Conservation (phyloP, 1,140 invertebrate species). For the Helicorthomorpha holstii region DNA sequence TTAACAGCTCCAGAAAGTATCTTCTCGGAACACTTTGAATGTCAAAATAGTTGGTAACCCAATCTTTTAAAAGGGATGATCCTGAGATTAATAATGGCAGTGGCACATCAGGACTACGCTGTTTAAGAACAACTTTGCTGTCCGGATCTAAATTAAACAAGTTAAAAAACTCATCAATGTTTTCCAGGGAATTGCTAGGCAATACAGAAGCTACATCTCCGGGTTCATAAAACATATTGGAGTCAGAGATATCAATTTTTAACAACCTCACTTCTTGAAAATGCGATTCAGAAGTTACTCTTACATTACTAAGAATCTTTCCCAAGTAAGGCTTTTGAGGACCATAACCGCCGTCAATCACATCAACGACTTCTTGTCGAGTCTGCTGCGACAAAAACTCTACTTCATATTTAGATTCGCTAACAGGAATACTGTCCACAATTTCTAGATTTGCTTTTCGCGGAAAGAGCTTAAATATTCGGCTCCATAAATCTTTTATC, state of each 20-base stretch:
- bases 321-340: conserved; percentile 3
- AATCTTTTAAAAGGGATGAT: conserved; percentile 9
- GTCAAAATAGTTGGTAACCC: conserved; percentile 7
- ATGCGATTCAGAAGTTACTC: conserved; percentile 39
- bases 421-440: too few relatives aligned
- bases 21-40: conserved; percentile 52
- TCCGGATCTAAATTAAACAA: conserved; percentile 39
- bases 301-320: conserved; percentile 26
- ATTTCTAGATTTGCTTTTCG: too few relatives aligned
- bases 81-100: conserved; percentile 16
- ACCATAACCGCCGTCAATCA: background rate
- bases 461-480: conserved; percentile 23
- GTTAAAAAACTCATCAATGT: conserved; percentile 52
- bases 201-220: conserved; percentile 76
- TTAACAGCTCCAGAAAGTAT: conserved; percentile 68
- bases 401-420: too few relatives aligned
- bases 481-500: conserved; percentile 52
- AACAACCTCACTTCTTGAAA: conserved; percentile 79
- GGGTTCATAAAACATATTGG: conserved; percentile 42
- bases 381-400: too few relatives aligned
- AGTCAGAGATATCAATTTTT: conserved; percentile 36
- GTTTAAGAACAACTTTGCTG: conserved; percentile 40
- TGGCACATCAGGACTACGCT: conserved; percentile 27
- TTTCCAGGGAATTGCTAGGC: conserved; percentile 57
- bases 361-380: background rate